These are phyloP conservation scores for Turritopsis dohrnii DNA, from an alignment of 30 jellyfish, hydroid and myxozoan genomes.

Conservation along the genomic window DNA sequence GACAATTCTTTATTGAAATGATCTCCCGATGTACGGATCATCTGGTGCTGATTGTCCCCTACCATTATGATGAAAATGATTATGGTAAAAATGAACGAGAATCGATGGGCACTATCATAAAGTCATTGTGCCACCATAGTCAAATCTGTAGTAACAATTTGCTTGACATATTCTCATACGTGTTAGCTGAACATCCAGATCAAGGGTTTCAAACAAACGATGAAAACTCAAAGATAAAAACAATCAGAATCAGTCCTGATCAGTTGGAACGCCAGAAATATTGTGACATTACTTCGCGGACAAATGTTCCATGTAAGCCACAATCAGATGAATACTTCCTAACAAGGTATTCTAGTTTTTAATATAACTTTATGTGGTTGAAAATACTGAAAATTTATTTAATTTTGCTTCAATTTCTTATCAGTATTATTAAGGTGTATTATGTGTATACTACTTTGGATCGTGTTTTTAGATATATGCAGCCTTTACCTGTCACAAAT, in stretches of 20 bases:
- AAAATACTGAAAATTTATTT: too few species aligned
- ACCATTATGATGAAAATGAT: neutral
- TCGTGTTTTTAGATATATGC: too few species aligned
- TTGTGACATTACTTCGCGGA: too few species aligned
- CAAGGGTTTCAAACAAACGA: neutral
- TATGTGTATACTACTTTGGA: too few species aligned
- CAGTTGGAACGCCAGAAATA: too few species aligned
- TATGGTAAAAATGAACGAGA: neutral
- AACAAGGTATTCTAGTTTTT: too few species aligned
- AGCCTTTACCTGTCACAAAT: too few species aligned
- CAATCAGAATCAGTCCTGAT: neutral
- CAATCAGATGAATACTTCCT: too few species aligned
- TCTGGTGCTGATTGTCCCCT: neutral
- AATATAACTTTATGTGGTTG: too few species aligned
- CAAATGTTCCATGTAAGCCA: too few species aligned
- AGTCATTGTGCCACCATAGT: neutral
- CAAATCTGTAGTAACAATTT: neutral
- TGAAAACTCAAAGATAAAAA: neutral
- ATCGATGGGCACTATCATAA: neutral
- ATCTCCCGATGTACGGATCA: neutral
- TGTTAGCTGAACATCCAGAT: neutral
- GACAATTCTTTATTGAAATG: neutral
- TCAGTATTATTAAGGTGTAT: too few species aligned
- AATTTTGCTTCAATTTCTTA: too few species aligned
- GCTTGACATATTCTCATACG: neutral